Evolutionary conservation across 1,140 invertebrate species (phyloP), one percentile per base, ranked within the genome.

Genomic region (Heliconius hermathena): DNA sequence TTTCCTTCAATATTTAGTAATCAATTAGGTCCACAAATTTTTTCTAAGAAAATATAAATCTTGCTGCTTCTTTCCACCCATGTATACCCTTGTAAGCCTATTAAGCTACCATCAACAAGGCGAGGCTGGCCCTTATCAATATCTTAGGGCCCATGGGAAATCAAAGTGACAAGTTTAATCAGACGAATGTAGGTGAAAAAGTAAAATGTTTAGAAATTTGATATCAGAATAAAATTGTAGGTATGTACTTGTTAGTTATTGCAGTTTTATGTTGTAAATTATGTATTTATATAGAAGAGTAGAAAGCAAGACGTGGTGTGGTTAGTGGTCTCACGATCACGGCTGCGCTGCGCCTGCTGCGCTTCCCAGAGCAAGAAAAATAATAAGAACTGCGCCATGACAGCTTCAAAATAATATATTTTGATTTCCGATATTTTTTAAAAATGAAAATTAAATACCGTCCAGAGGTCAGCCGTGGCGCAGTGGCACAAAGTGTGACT

Each of bases 151-250:
- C 71, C 74, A 41, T 11, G 79, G 79, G 79, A 80, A 80, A 80
- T 80, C 79, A 80, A 41, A 73, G 52, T 54, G 75, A 80, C 70
- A 80, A 73, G 38, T 73, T 76, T 80, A 80, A 80, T 80, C 74
- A 80, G 66, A 80, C 71, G 79, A 72, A 70, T 73, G 76, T 75
- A 80, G 66, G 52, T 60, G 71, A 73, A 73, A 70, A 78, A 71
- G 71, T 78, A 46, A 49, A 66, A 66, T 66, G 13, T 36, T 36
- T 49, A 46, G 57, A 66, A 41, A 60, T 9, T 70, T 38, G 13
- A 76, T 20, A 70, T 71, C 26, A 60, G 29, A 54, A 20, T 26
- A 70, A 26, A 26, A 0, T 26, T 76, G 3, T 76, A 41, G 6
- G 18, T 6, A 1, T 36, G 33, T 66, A 66, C n/a, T 41, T 38